Evolutionary conservation across 1,140 invertebrate species (phyloP), one percentile per base, ranked within the genome.

Genomic region (Arctopsyche grandis): DNA sequence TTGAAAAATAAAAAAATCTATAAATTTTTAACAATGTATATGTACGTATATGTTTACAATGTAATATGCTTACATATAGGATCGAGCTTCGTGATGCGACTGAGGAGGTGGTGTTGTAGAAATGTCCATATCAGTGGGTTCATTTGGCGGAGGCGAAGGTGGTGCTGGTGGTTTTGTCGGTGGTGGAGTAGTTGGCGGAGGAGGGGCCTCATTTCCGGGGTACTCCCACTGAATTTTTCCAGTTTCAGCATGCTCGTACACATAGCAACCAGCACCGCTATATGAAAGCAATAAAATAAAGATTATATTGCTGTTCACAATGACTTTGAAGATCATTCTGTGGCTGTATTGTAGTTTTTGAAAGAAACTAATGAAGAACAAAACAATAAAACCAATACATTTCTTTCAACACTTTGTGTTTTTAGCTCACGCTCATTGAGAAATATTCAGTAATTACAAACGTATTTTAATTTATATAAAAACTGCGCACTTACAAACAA

Each of bases 191-290:
- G 74, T 60, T 10, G 73, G 78, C 12, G 52, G 66, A 38, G 56
- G 78, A 14, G 73, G 56, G 9, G 43, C 63, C 43, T 66, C 46
- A 10, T 58, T 24, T 7, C 43, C 74, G 21, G 88, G 88, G 81
- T 86, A 87, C 79, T 88, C 87, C 85, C 85, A 87, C 84, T 88
- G 88, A 82, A 84, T 83, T 74, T 86, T 83, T 5, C 88, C 88
- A 83, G 87, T 87, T 58, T 81, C 77, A 82, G 85, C 85, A 69
- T 87, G 84, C 83, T 84, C 83, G 84, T 88, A 89, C 79, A 85
- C 85, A 86, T 89, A 89, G 75, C 87, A 87, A 12, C 86, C 87
- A 81, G 85, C 85, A 26, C 85, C 86, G 85, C 88, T 89, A 85
- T 69, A 76, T 66, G 78, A 66, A 78, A 78, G 52, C 58, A 77